Evolutionary conservation across 2,888 invertebrate genomes (phyloP).

Genomic region (Parasteatoda lunata): DNA sequence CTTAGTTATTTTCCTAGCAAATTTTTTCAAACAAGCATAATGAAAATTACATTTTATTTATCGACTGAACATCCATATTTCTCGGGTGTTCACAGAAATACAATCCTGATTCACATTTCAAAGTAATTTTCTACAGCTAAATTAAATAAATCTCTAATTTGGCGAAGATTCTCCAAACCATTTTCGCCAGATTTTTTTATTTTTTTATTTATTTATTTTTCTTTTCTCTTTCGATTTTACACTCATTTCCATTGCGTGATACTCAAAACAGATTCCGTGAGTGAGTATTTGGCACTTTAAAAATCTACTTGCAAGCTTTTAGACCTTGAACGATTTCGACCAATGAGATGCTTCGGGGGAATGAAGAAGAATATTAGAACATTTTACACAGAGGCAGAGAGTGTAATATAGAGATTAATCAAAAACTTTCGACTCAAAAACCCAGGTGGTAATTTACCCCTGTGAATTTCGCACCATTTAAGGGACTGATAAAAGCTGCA

Average conservation of each 20-base stretch:
- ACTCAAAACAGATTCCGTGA: slow-evolving; percentile 5
- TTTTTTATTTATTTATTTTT: too few relatives aligned
- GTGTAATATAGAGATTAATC: slow-evolving; percentile 56
- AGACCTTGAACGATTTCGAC: slow-evolving; percentile 44
- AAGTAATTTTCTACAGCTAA: too few relatives aligned
- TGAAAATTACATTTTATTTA: too few relatives aligned
- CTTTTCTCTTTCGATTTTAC: too few relatives aligned
- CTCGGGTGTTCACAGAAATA: too few relatives aligned
- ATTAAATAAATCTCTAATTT: too few relatives aligned
- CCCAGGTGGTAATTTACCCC: slow-evolving; percentile 64
- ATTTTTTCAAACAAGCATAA: too few relatives aligned
- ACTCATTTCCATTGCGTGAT: slow-evolving; percentile 39
- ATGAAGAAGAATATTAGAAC: not conserved
- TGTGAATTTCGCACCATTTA: slow-evolving; percentile 7
- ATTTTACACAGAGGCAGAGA: not conserved
- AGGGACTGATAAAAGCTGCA: not conserved
- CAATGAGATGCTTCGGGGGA: slow-evolving; percentile 10
- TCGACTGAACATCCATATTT: too few relatives aligned
- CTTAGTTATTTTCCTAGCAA: too few relatives aligned
- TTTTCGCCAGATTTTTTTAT: too few relatives aligned
- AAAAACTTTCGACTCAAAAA: slow-evolving; percentile 53
- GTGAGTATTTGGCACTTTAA: slow-evolving; percentile 64
- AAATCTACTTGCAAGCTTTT: slow-evolving; percentile 63
- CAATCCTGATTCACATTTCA: too few relatives aligned
- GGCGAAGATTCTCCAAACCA: too few relatives aligned